Conservation (phyloP, 2,888 invertebrate genomes). For the Drosophila tripunctata region DNA sequence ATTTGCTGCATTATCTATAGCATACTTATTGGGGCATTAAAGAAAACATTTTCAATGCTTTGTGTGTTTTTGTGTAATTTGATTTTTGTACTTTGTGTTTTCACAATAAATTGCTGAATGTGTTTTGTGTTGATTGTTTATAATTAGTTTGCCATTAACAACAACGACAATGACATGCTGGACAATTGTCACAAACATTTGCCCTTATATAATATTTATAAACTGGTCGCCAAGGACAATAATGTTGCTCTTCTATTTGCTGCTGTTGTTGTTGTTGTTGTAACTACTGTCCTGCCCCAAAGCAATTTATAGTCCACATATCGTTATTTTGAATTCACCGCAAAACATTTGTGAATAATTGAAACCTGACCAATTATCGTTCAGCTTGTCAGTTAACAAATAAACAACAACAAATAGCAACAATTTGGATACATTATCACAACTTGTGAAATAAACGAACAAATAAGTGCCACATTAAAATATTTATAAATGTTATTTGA, state of each 20-base stretch:
- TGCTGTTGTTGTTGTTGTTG: neutral
- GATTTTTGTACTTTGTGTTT: slow-evolving; percentile 10
- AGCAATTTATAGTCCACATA: slow-evolving; percentile 26
- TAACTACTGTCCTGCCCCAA: neutral
- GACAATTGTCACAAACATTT: slow-evolving; percentile 34
- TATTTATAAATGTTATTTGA: slow-evolving; percentile 49
- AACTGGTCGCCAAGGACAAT: slow-evolving; percentile 27
- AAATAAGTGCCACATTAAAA: slow-evolving; percentile 36
- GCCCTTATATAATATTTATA: slow-evolving; percentile 34
- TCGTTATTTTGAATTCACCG: slow-evolving; percentile 26
- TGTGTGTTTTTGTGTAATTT: slow-evolving; percentile 2
- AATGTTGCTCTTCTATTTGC: neutral
- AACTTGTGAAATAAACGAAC: slow-evolving; percentile 20
- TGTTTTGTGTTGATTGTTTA: slow-evolving; percentile 41
- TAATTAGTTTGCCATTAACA: slow-evolving; percentile 53
- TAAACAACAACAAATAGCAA: slow-evolving; percentile 24
- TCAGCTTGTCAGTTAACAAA: slow-evolving; percentile 49
- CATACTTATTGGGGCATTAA: slow-evolving; percentile 34
- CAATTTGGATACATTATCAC: slow-evolving; percentile 24
- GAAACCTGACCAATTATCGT: slow-evolving; percentile 56
- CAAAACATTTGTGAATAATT: slow-evolving; percentile 58
- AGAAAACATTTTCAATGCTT: slow-evolving; percentile 3
- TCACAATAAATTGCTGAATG: slow-evolving; percentile 20
- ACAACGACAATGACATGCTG: slow-evolving; percentile 8
- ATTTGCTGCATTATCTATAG: slow-evolving; percentile 50